Evolutionary conservation across 2,888 invertebrate genomes (phyloP), one percentile per base, ranked within the genome.

Genomic region (Tenthredo scrophulariae): DNA sequence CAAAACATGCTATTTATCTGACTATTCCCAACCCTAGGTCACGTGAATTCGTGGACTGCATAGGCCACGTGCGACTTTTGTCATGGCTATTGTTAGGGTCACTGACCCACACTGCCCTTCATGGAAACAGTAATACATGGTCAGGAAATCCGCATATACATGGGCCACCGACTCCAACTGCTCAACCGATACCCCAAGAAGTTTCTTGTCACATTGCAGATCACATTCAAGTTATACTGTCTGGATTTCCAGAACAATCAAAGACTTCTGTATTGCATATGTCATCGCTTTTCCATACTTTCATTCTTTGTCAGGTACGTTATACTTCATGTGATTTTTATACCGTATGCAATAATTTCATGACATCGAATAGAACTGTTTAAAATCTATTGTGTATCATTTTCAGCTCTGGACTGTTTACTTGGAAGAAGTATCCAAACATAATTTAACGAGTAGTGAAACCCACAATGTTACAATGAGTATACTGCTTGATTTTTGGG

Each of bases 401-500:
- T 92, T 92, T 58, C 89, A 97, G 96, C 94, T 99, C 87, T 99
- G 99, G 99, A 99, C 99, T 0, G 96, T 99, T 89, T 99, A 99
- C 94, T 96, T 99, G 92, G 99, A 99, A 93, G 97, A 98, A 93
- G 95, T 97, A 90, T 96, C 98, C 1, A 95, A 94, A 75, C 94
- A 94, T 70, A 95, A 95, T 91, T 94, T 94, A 88, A 97, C 96
- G 88, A 96, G 95, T 91, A 95, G 95, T 58, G 97, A 97, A 91
- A 95, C 96, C 18, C 96, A 97, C 90, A 95, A 96, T 90, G 94
- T 96, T 18, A 96, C 97, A 0, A 95, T 97, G 94, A 97, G 96
- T 88, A 97, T 98, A 88, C 95, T 99, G 84, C 96, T 99, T 89
- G 99, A 99, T 94, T 99, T 99, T 95, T 99, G 99, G 99, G 98